phyloP scores from a whole-genome alignment of 2,888 invertebrate species.

The Eumerus sabulonum region DNA sequence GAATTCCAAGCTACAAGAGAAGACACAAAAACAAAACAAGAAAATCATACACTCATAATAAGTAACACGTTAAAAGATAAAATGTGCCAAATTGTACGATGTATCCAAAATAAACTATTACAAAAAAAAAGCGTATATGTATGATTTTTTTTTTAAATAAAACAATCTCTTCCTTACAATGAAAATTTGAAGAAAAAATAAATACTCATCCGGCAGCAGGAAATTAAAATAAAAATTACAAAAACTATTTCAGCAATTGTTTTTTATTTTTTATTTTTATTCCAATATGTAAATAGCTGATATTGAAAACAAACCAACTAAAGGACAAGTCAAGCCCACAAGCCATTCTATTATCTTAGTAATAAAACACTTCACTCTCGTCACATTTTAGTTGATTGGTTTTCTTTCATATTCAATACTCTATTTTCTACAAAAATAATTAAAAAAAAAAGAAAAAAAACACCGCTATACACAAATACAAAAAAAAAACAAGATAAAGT shows the following conservation, averaged over 20 bases:
- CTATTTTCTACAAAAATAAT: too few species aligned
- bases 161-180: slow-evolving; percentile 67
- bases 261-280: slow-evolving; percentile 52
- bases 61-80: slow-evolving; percentile 69
- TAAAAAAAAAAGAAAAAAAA: slow-evolving; percentile 27
- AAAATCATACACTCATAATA: slow-evolving; percentile 50
- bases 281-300: slow-evolving; percentile 65
- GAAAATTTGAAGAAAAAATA: slow-evolving; percentile 25
- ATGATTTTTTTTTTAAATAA: slow-evolving; percentile 58
- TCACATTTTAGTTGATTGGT: slow-evolving; percentile 11
- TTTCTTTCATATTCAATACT: too few species aligned
- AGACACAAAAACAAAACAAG: slow-evolving; percentile 48
- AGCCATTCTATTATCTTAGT: slow-evolving; percentile 59
- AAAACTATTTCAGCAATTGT: slow-evolving; percentile 33
- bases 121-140: slow-evolving; percentile 59
- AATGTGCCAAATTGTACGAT: slow-evolving; percentile 79
- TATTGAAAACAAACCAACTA: slow-evolving; percentile 4
- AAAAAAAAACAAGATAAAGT: too few species aligned
- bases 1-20: slow-evolving; percentile 39
- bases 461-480: slow-evolving; percentile 50
- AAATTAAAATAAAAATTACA: slow-evolving; percentile 32
- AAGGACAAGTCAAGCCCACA: slow-evolving; percentile 56
- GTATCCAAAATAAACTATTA: slow-evolving; percentile 73
- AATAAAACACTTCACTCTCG: slow-evolving; percentile 24
- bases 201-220: too few species aligned